phyloP scores from a whole-genome alignment of 2,888 invertebrate species.

The Acleris holmiana region DNA sequence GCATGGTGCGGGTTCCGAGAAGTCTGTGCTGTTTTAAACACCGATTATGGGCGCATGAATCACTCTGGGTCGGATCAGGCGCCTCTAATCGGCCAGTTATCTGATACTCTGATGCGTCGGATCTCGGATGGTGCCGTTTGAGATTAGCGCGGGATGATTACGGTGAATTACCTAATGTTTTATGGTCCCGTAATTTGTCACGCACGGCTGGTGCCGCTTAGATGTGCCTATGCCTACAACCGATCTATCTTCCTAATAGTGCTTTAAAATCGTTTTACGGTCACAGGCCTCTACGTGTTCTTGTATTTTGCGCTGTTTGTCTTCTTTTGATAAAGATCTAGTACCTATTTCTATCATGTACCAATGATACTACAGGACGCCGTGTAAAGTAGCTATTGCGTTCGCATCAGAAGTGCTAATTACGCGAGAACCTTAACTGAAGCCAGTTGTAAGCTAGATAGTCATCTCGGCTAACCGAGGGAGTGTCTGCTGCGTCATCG shows the following conservation, averaged over 20 bases:
- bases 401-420: slow-evolving; percentile 12
- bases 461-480: slow-evolving; percentile 22
- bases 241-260: slow-evolving; percentile 23
- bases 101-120: slow-evolving; percentile 19
- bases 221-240: slow-evolving; percentile 13
- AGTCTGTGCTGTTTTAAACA: slow-evolving; percentile 18
- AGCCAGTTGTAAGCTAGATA: slow-evolving; percentile 27
- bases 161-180: slow-evolving; percentile 28
- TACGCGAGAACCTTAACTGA: slow-evolving; percentile 7
- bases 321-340: too few species aligned
- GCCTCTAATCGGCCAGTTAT: slow-evolving; percentile 23
- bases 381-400: not conserved
- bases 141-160: slow-evolving; percentile 32
- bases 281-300: slow-evolving; percentile 37
- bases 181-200: slow-evolving; percentile 30
- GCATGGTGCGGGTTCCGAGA: slow-evolving; percentile 18
- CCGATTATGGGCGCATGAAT: slow-evolving; percentile 25
- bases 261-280: slow-evolving; percentile 16
- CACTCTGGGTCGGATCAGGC: slow-evolving; percentile 15
- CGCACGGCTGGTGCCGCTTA: slow-evolving; percentile 12
- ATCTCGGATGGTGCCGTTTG: slow-evolving; percentile 32
- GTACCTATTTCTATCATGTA: too few species aligned
- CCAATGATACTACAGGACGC: not conserved
- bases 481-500: slow-evolving; percentile 55
- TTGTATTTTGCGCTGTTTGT: too few species aligned